Evolutionary conservation across 2,113 vertebrate genomes (phyloP), one percentile per base, ranked within the genome.

Genomic region (Hippocampus barbouri): DNA sequence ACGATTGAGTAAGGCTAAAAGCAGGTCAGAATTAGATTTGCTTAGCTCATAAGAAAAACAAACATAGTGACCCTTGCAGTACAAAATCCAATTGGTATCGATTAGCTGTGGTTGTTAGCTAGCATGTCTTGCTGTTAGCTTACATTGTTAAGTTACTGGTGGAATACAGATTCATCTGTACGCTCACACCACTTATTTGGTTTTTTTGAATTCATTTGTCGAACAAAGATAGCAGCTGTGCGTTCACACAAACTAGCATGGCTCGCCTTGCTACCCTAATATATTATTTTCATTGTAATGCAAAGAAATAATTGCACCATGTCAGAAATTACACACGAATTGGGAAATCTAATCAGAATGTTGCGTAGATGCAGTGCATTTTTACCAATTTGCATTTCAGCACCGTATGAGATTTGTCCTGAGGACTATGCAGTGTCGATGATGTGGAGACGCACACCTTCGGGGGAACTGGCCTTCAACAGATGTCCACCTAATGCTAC

Each of bases 381-480:
- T 77, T 71, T 70, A 45, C 61, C 16, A 41, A 59, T 78, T 76
- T 87, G n/a, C 38, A 79, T 76, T 84, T 21, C 89, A 99, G 97
- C 97, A 11, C 97, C 97, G 27, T 98, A 99, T 90, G 97, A 99
- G 93, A 98, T 99, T 87, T 98, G 97, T 90, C 94, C 95, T 0
- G 97, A 99, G 91, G 96, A 98, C 86, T 96, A 97, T 84, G 92
- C 97, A 69, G 95, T 96, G 89, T 95, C 96, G 8, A 95, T 98
- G 96, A 94, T 98, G 86, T 99, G 97, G 97, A 97, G 95, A 91
- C 93, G 96, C 86, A 99, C 97, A 12, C 95, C 97, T 78, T 97
- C 97, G 66, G 97, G 97, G 12, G 97, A 98, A 79, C 85, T 98
- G 85, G 96, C 97, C 75, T 98, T 98, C 81, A 99, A 98, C 80